phyloP scores from a whole-genome alignment of 30 jellyfish, hydroid and myxozoan genomes.

The Rhopilema esculentum region DNA sequence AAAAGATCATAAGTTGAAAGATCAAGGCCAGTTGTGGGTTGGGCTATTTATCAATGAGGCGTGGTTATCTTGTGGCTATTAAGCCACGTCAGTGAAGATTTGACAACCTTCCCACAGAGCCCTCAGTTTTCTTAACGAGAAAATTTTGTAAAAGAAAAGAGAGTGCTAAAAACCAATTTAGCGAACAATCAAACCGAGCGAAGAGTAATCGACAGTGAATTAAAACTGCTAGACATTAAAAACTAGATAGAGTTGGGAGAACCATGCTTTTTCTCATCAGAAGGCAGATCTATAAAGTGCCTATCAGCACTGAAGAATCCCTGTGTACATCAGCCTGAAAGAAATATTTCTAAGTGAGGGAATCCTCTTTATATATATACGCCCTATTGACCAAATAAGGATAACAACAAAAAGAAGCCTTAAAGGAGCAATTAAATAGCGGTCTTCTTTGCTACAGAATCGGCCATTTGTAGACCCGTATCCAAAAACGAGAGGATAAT shows the following conservation, averaged over 20 bases:
- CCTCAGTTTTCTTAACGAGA: neutral
- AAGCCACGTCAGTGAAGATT: neutral
- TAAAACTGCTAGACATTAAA: too few species aligned
- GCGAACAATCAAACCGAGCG: too few species aligned
- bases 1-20: neutral
- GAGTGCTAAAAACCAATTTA: too few species aligned
- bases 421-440: conserved; percentile 24
- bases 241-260: too few species aligned
- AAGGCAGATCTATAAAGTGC: too few species aligned
- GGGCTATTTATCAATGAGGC: neutral
- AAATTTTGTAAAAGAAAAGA: too few species aligned
- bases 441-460: neutral
- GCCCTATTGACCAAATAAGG: conserved; percentile 76
- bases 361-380: conserved; percentile 37
- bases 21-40: neutral
- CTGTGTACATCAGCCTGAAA: neutral
- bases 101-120: neutral
- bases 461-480: conserved; percentile 66
- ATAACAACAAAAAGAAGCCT: conserved; percentile 17
- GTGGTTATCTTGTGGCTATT: neutral
- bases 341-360: conserved; percentile 35
- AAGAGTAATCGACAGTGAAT: too few species aligned
- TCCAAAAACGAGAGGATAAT: neutral
- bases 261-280: too few species aligned
- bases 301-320: too few species aligned